These are phyloP conservation scores for Corydoras maculifer DNA, from an alignment of 2,113 vertebrate genomes.

Conservation along the genomic window DNA sequence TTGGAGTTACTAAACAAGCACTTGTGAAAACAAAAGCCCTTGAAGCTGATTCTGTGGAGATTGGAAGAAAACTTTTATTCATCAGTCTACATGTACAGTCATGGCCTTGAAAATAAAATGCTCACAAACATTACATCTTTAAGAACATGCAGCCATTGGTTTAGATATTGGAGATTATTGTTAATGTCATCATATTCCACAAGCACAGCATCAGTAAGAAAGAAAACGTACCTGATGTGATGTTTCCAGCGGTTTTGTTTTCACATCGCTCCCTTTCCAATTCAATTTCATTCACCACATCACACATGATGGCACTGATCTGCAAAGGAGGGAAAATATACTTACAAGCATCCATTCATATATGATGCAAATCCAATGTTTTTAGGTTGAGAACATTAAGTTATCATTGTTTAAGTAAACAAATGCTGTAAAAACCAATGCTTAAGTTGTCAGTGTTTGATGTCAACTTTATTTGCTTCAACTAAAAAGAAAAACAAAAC, in stretches of 20 bases:
- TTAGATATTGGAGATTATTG: background rate
- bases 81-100: background rate
- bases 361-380: too few species aligned
- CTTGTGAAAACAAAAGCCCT: constrained; percentile 16
- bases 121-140: constrained; percentile 1
- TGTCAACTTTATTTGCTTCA: too few species aligned
- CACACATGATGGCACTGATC: constrained; percentile 60
- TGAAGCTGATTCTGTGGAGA: constrained; percentile 12
- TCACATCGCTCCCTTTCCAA: constrained; percentile 61
- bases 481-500: too few species aligned
- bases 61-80: background rate
- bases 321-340: constrained; percentile 41
- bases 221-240: constrained; percentile 57
- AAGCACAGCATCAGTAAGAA: too few species aligned
- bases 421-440: too few species aligned
- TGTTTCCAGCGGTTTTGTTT: constrained; percentile 55
- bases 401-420: too few species aligned
- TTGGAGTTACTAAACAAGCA: constrained; percentile 15
- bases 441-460: too few species aligned
- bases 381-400: too few species aligned
- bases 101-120: background rate
- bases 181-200: too few species aligned
- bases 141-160: background rate
- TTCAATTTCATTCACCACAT: constrained; percentile 62
- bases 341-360: too few species aligned